A percentile compares a stretch with the other conserved stretches of the same genome.
These are phyloP conservation scores for Diorhabda sublineata DNA, from an alignment of 1,140 invertebrate genomes.

Conservation along the genomic window DNA sequence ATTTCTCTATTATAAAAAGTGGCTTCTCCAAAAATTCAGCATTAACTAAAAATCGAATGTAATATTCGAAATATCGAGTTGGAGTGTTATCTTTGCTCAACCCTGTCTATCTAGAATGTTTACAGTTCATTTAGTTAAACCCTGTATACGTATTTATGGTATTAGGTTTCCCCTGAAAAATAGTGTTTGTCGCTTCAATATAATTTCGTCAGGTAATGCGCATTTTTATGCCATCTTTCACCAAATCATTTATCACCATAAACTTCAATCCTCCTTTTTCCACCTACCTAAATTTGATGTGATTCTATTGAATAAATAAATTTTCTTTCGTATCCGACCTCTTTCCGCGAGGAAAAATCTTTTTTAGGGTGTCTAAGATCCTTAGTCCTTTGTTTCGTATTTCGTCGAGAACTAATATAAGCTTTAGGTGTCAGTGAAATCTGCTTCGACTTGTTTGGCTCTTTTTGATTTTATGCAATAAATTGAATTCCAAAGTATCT, in stretches of 20 bases:
- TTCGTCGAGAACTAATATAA: background rate
- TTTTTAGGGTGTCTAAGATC: background rate
- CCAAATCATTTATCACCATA: background rate
- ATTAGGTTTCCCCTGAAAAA: no score
- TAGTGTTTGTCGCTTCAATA: no score
- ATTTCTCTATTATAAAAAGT: no score
- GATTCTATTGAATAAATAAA: constrained; percentile 3
- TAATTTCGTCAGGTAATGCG: background rate
- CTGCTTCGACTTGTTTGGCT: background rate
- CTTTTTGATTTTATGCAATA: background rate
- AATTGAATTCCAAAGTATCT: background rate
- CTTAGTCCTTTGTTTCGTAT: background rate
- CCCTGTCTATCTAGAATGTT: no score
- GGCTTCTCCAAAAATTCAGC: no score
- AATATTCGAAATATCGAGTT: no score
- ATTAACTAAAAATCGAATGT: no score
- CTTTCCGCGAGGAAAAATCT: background rate
- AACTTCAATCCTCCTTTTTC: background rate
- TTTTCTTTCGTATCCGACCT: background rate
- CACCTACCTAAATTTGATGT: background rate
- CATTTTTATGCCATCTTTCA: constrained; percentile 1
- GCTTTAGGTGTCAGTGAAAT: background rate
- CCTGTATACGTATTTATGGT: no score
- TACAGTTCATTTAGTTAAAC: no score
- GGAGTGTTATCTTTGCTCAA: no score